Conservation (phyloP, 2,888 invertebrate genomes). For the Melolontha melolontha region DNA sequence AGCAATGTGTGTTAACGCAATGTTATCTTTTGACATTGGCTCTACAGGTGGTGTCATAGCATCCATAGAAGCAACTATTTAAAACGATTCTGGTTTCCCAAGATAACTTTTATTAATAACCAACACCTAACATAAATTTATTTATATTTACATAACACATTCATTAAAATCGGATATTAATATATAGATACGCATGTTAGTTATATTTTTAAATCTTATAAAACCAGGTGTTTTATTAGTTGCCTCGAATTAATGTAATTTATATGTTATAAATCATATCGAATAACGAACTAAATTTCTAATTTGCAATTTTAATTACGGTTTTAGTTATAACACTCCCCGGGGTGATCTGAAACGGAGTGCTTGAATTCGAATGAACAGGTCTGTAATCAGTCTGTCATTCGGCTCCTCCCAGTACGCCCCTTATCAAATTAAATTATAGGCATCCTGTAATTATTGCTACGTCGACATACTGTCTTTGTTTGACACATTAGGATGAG, state of each 20-base stretch:
- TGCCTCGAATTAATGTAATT: slow-evolving; percentile 38
- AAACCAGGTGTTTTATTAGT: too few species aligned
- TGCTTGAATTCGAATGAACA: slow-evolving; percentile 46
- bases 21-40: too few species aligned
- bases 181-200: too few species aligned
- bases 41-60: too few species aligned
- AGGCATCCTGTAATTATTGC: slow-evolving; percentile 59
- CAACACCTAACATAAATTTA: too few species aligned
- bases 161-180: too few species aligned
- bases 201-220: too few species aligned
- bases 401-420: slow-evolving; percentile 64
- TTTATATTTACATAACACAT: too few species aligned
- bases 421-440: slow-evolving; percentile 67
- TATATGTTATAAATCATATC: slow-evolving; percentile 41
- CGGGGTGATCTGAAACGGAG: slow-evolving; percentile 8
- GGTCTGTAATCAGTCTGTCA: slow-evolving; percentile 66
- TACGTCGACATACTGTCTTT: slow-evolving; percentile 54
- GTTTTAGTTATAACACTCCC: slow-evolving; percentile 42
- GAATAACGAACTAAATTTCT: slow-evolving; percentile 43
- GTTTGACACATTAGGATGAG: slow-evolving; percentile 31
- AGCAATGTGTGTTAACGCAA: too few species aligned
- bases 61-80: too few species aligned
- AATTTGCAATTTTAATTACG: slow-evolving; percentile 45
- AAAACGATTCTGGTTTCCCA: too few species aligned
- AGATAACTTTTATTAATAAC: too few species aligned